phyloP scores from a whole-genome alignment of 2,113 vertebrate species.

The Nettapus auritus region DNA sequence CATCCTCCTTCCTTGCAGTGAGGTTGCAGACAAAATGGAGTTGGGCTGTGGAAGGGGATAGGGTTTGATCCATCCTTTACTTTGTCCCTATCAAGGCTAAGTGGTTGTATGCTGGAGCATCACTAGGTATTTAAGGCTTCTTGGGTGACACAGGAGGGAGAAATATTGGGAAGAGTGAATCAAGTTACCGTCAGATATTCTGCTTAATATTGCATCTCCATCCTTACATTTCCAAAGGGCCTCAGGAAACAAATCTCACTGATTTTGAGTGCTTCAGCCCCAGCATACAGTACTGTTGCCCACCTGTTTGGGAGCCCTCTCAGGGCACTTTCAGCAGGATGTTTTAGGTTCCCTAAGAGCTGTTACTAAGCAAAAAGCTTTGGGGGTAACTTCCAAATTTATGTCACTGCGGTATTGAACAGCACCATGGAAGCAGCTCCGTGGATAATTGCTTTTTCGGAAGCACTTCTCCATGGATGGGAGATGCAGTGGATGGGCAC shows the following conservation, averaged over 20 bases:
- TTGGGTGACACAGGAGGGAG: not conserved
- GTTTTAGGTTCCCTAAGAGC: not conserved
- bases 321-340: not conserved
- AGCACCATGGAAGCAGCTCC: not conserved
- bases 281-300: rapidly evolving
- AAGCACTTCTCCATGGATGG: not conserved
- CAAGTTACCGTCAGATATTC: not conserved
- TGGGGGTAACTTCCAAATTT: not conserved
- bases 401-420: not conserved
- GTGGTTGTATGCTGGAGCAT: not conserved
- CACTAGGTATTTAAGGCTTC: not conserved
- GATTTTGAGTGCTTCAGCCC: not conserved
- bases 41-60: not conserved
- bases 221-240: rapidly evolving
- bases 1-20: not conserved
- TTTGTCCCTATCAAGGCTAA: not conserved
- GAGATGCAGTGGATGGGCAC: not conserved
- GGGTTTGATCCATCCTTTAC: not conserved
- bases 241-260: rapidly evolving
- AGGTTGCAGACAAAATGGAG: not conserved
- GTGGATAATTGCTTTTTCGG: not conserved
- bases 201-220: not conserved
- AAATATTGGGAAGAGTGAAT: not conserved
- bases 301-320: rapidly evolving
- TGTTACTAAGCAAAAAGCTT: not conserved